Percentiles rank a stretch among this genome's conserved stretches.
Evolutionary conservation across 2,888 invertebrate species (phyloP).

Genomic region (Atethmia centrago): DNA sequence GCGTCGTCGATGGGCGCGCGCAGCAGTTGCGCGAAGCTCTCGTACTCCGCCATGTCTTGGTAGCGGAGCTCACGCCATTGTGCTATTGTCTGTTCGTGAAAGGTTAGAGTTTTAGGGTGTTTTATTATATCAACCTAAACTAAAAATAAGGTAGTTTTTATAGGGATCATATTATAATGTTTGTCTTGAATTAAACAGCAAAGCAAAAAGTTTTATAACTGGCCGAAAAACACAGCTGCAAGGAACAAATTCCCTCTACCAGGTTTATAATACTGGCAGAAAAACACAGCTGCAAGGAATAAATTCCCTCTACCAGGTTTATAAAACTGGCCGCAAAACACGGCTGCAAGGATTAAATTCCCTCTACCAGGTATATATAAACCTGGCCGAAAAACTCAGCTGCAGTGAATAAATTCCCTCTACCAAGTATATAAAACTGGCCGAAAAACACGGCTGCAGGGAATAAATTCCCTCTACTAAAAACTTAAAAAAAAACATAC

Average conservation of each 20-base stretch:
- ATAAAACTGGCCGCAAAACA: too few relatives aligned
- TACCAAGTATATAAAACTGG: too few relatives aligned
- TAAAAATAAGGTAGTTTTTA: background rate
- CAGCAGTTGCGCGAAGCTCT: slow-evolving; percentile 98
- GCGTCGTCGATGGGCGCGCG: slow-evolving; percentile 99
- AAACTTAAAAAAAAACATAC: background rate
- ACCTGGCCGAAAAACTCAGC: too few relatives aligned
- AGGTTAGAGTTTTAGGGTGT: background rate
- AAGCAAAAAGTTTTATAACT: too few relatives aligned
- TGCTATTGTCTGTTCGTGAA: slow-evolving; percentile 95
- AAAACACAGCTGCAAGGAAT: background rate
- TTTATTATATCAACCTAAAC: background rate
- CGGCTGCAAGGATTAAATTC: too few relatives aligned
- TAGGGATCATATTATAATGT: background rate
- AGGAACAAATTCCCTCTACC: too few relatives aligned
- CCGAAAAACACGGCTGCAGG: background rate
- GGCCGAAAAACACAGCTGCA: too few relatives aligned
- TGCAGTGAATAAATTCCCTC: too few relatives aligned
- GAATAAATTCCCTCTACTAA: background rate
- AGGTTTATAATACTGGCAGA: background rate
- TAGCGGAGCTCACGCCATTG: slow-evolving; percentile 99
- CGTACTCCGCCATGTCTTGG: slow-evolving; percentile 99
- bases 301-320: too few relatives aligned
- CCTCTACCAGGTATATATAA: too few relatives aligned
- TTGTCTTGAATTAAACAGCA: too few relatives aligned